A percentile compares a stretch with the other conserved stretches of the same genome.
phyloP scores from a whole-genome alignment of 2,113 vertebrate genomes.

The Pygoscelis adeliae region DNA sequence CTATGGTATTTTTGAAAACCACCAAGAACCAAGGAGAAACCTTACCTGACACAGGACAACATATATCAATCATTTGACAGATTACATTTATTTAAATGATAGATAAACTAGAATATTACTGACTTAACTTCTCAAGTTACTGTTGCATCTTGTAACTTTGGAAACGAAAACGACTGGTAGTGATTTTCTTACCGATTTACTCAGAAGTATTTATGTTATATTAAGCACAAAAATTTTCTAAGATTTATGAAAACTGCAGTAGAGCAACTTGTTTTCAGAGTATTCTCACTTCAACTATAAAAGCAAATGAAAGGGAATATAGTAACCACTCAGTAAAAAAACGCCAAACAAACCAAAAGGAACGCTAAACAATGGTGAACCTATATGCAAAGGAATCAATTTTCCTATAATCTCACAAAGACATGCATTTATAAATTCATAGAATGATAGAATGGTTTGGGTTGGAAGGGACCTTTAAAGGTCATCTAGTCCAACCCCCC shows the following conservation, averaged over 20 bases:
- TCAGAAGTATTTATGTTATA: not conserved
- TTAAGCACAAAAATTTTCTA: not conserved
- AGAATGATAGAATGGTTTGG: not conserved
- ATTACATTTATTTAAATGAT: conserved; percentile 1
- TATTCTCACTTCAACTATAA: not conserved
- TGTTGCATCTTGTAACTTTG: conserved; percentile 1
- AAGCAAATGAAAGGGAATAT: not conserved
- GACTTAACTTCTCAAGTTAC: conserved; percentile 9
- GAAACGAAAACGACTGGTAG: not conserved
- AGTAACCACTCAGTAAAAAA: not conserved
- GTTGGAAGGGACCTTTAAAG: not conserved
- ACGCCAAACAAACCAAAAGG: not conserved
- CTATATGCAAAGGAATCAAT: not conserved
- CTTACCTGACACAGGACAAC: not conserved
- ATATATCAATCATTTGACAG: not conserved
- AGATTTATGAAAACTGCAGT: not conserved
- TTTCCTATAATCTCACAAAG: not conserved
- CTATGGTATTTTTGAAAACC: conserved; percentile 13
- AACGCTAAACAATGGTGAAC: not conserved
- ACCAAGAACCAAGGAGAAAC: not conserved
- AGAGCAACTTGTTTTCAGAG: not conserved
- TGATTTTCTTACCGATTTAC: conserved; percentile 21
- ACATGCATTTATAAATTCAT: not conserved
- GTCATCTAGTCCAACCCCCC: not conserved
- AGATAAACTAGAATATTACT: not conserved